A percentile compares a stretch with the other conserved stretches of the same genome.
phyloP scores from a whole-genome alignment of 2,888 invertebrate species.

The Morinoia aosen region DNA sequence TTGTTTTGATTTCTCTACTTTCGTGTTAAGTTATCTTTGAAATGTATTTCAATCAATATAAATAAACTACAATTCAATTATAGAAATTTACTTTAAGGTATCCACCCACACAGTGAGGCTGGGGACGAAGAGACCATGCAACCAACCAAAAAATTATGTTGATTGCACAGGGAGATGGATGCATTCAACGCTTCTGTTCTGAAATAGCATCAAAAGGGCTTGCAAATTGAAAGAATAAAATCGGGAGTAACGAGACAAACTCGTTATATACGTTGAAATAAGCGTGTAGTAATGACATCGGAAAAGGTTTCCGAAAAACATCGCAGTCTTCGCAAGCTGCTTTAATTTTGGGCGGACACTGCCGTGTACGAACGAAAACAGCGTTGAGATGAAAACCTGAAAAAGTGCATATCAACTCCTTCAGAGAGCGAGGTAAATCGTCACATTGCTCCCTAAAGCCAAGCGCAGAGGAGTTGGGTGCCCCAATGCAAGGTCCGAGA shows the following conservation, averaged over 20 bases:
- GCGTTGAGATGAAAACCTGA: not conserved
- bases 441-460: not conserved
- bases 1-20: too few relatives aligned
- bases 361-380: not conserved
- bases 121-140: too few relatives aligned
- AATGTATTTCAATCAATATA: too few relatives aligned
- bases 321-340: not conserved
- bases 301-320: not conserved
- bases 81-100: too few relatives aligned
- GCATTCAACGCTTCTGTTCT: too few relatives aligned
- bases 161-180: too few relatives aligned
- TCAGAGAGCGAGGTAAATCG: not conserved
- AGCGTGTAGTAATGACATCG: not conserved
- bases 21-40: too few relatives aligned
- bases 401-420: not conserved
- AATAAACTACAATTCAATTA: too few relatives aligned
- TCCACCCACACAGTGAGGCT: too few relatives aligned
- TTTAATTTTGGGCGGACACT: not conserved
- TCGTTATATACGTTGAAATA: not conserved
- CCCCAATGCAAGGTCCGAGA: not conserved
- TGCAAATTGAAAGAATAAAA: not conserved
- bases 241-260: not conserved
- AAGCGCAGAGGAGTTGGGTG: not conserved
- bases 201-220: not conserved
- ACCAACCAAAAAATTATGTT: too few relatives aligned